phyloP scores from a whole-genome alignment of 1,140 invertebrate genomes.

The Hylyphantes graminicola region DNA sequence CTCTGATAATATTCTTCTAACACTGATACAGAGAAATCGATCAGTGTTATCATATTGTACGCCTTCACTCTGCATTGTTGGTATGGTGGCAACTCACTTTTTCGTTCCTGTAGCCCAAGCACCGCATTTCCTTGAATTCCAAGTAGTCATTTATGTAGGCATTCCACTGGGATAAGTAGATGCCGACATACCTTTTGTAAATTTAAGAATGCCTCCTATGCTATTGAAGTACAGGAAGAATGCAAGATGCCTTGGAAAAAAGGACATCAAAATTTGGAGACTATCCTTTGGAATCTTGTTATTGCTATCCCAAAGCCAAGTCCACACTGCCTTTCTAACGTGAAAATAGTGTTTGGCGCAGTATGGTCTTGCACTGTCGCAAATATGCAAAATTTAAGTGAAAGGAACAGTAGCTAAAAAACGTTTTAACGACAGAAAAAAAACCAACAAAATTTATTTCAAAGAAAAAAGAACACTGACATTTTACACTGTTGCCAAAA shows the following conservation, averaged over 20 bases:
- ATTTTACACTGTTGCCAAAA: too few species aligned
- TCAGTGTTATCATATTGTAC: conserved; percentile 16
- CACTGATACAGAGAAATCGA: neutral
- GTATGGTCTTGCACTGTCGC: too few species aligned
- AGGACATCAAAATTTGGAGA: neutral
- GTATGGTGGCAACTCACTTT: conserved; percentile 22
- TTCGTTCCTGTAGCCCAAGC: conserved; percentile 11
- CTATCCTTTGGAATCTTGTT: neutral
- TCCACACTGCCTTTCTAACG: neutral
- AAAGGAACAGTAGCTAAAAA: too few species aligned
- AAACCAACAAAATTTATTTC: too few species aligned
- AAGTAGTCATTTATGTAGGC: neutral
- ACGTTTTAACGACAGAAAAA: too few species aligned
- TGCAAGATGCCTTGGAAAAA: neutral
- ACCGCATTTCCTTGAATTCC: conserved; percentile 13
- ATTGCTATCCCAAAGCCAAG: neutral
- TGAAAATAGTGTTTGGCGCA: too few species aligned
- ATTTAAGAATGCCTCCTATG: neutral
- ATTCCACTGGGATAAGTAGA: neutral
- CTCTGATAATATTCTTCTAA: neutral
- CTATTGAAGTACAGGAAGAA: neutral
- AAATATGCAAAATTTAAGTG: too few species aligned
- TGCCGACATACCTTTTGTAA: neutral
- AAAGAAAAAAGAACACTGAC: too few species aligned
- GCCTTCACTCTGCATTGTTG: conserved; percentile 24